Evolutionary conservation across 2,113 vertebrate species (phyloP).

Genomic region (Bujurquina vittata): DNA sequence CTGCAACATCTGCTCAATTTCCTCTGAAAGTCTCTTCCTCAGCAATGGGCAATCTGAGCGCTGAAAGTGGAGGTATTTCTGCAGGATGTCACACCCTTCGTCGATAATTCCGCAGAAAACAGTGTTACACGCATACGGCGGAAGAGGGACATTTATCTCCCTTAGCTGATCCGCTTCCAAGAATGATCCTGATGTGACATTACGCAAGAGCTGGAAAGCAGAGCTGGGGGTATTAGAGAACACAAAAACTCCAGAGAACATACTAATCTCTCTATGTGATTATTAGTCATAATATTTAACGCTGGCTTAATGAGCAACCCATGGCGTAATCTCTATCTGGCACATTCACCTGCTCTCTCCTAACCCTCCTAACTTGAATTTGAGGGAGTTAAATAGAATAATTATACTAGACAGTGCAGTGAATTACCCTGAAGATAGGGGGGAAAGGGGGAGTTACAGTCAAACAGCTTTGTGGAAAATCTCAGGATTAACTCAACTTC

Average conservation of each 20-base stretch:
- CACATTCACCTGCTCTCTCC: conserved; percentile 61
- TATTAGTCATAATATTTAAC: conserved; percentile 81
- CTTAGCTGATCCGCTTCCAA: conserved; percentile 69
- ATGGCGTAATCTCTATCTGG: conserved; percentile 61
- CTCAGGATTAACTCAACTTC: conserved; percentile 48
- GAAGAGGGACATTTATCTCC: conserved; percentile 53
- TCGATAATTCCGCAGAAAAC: conserved; percentile 57
- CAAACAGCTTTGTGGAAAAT: conserved; percentile 39
- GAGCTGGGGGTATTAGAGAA: conserved; percentile 63
- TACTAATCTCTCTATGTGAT: conserved; percentile 71
- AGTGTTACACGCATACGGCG: conserved; percentile 29
- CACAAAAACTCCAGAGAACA: conserved; percentile 65
- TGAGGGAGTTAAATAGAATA: conserved; percentile 50
- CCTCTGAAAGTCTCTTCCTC: conserved; percentile 19
- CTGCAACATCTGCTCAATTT: conserved; percentile 19
- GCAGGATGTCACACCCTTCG: conserved; percentile 53
- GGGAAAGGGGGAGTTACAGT: conserved; percentile 1
- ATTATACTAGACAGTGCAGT: conserved; percentile 33
- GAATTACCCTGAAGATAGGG: conserved; percentile 47
- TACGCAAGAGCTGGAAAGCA: conserved; percentile 64
- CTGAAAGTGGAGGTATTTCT: conserved; percentile 36
- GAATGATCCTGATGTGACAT: conserved; percentile 74
- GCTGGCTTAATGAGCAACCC: conserved; percentile 66
- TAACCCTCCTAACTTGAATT: conserved; percentile 43
- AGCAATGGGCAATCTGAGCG: conserved; percentile 44